phyloP scores from a whole-genome alignment of 2,797 vertebrate genomes.

The Syndactyla subalaris region DNA sequence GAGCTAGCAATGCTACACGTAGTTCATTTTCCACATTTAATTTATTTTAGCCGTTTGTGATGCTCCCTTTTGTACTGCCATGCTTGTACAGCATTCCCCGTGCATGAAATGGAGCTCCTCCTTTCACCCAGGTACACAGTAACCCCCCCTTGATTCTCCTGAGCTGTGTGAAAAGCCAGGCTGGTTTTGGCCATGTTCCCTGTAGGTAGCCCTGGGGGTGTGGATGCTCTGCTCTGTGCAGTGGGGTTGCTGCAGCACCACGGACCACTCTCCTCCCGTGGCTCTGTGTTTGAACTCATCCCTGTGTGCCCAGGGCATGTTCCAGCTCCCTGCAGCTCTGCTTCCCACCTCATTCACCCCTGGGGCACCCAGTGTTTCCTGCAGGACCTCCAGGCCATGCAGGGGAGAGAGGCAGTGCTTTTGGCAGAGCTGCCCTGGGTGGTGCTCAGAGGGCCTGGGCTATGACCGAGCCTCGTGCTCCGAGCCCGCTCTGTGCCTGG shows the following conservation, averaged over 20 bases:
- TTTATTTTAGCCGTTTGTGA: conserved; percentile 14
- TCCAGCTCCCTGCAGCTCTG: not conserved
- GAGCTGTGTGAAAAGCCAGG: not conserved
- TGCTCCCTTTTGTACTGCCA: not conserved
- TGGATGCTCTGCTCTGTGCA: not conserved
- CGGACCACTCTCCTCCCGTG: not conserved
- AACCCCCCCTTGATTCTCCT: not conserved
- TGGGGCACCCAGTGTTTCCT: not conserved
- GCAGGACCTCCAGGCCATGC: conserved; percentile 33
- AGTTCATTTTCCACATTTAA: not conserved
- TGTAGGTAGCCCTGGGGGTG: not conserved
- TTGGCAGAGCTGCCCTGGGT: conserved; percentile 28
- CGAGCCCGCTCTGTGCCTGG: not conserved
- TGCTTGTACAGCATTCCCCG: not conserved
- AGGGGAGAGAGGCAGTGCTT: conserved; percentile 41
- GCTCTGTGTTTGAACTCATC: not conserved
- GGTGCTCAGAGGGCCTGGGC: not conserved
- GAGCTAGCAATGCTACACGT: not conserved
- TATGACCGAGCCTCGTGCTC: not conserved
- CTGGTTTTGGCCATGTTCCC: not conserved
- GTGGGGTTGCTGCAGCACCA: not conserved
- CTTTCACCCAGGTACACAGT: not conserved
- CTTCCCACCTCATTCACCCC: not conserved
- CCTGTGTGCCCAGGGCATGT: not conserved
- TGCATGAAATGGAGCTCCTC: not conserved